Base-by-base conservation (phyloP, 2,888 invertebrate genomes). In the Xestia sexstrigata region DNA sequence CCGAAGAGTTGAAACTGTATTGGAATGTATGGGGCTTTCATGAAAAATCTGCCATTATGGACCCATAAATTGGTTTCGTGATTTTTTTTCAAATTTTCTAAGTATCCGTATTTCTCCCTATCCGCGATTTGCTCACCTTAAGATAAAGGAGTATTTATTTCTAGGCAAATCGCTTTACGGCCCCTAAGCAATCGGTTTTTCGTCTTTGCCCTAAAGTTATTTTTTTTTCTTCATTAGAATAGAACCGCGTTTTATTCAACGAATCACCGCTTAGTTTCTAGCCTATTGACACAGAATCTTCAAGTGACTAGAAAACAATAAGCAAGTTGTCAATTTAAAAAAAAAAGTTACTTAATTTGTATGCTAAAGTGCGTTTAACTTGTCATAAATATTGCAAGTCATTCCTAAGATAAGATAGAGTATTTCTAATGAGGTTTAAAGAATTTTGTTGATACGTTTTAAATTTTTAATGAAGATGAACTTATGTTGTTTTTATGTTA, bases 331-430 rank as follows among this genome's bases (percentile, higher is more conserved):
- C 81, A 81, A 76, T 69, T 47, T 39, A 70, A 68, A 79, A 39
- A 15, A 23, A 55, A 35, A 15, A 66, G 60, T 42, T 60, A 35
- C 13, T 49, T 52, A 42, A 68, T 68, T 30, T 55, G 30, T 80
- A 26, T 70, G 49, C n/a, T 42, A 26, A 70, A 66, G 71, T 69
- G 62, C 26, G 58, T 62, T 52, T 30, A 35, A 39, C 49, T 52
- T 68, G 5, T 60, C n/a, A n/a, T 30, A 55, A n/a, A 39, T 52
- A 66, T 65, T 63, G 79, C 82, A 83, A 83, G 82, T 82, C 82
- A 82, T 70, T 49, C 52, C 9, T 39, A 52, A n/a, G 66, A 74
- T 78, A 65, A 35, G 42, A 58, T 30, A 35, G 35, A 58, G 66
- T n/a, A 35, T 17, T 39, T 47, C 6, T 35, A 35, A 68, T 58